Evolutionary conservation across 2,888 invertebrate species (phyloP).

Genomic region (Drosophila setosimentum): DNA sequence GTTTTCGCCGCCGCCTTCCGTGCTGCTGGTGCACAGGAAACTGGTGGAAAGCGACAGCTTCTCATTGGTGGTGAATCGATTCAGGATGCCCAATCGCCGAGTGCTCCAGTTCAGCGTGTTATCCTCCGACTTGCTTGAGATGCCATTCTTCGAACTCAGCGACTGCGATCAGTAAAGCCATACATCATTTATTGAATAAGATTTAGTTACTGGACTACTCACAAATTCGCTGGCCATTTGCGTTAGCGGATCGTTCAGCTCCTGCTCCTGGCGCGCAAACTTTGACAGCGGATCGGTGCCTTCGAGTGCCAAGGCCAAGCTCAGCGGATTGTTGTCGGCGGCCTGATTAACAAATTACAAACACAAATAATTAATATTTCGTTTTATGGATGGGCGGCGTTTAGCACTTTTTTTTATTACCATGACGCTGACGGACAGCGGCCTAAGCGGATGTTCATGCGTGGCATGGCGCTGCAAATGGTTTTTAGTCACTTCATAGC

Average conservation of each 20-base stretch:
- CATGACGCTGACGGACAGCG: conserved; percentile 85
- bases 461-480: conserved; percentile 77
- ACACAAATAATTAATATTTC: background rate
- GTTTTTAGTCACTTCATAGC: conserved; percentile 77
- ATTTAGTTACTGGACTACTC: conserved; percentile 35
- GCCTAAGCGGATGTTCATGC: conserved; percentile 88
- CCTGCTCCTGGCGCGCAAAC: conserved; percentile 87
- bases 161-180: conserved; percentile 20
- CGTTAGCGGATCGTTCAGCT: conserved; percentile 88
- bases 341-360: conserved; percentile 82
- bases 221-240: conserved; percentile 86
- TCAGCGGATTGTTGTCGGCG: conserved; percentile 86
- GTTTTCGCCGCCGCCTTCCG: conserved; percentile 86
- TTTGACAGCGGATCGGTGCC: conserved; percentile 91
- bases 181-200: background rate
- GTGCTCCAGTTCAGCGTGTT: conserved; percentile 90
- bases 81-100: conserved; percentile 91
- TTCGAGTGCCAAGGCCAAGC: conserved; percentile 86
- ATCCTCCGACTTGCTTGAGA: conserved; percentile 76
- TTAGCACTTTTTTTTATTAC: conserved; percentile 5
- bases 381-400: conserved; percentile 7
- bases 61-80: conserved; percentile 96
- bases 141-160: conserved; percentile 54
- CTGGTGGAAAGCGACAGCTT: conserved; percentile 96
- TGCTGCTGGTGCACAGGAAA: conserved; percentile 89